Conservation (phyloP, 2,113 vertebrate genomes). For the Bubo scandiacus region DNA sequence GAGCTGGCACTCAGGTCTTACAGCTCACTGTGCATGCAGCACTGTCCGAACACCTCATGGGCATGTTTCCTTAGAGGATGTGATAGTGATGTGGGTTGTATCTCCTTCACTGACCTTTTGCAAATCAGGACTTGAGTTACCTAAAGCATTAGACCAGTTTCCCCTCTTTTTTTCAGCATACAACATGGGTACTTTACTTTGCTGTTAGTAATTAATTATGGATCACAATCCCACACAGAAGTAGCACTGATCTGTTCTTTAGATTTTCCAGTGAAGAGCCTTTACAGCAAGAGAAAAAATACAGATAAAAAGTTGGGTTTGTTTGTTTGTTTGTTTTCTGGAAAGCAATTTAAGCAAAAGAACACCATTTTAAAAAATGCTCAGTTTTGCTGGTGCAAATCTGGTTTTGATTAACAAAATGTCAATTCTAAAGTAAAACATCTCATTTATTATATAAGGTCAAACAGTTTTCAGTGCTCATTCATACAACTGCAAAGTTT, state of each 20-base stretch:
- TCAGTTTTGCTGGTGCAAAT: background rate
- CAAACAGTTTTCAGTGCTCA: background rate
- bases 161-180: background rate
- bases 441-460: background rate
- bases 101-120: background rate
- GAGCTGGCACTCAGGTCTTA: background rate
- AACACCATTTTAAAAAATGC: background rate
- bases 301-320: background rate
- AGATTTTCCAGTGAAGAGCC: background rate
- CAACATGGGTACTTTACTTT: background rate
- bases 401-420: background rate
- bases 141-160: background rate
- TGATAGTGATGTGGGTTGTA: background rate
- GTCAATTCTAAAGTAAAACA: background rate
- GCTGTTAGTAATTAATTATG: background rate
- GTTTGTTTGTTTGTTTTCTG: background rate
- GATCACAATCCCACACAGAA: background rate
- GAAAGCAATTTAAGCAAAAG: background rate
- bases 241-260: background rate
- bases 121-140: background rate
- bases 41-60: background rate
- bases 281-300: background rate
- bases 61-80: background rate
- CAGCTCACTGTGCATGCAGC: rapidly evolving
- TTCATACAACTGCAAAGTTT: background rate